phyloP scores from a whole-genome alignment of 2,888 invertebrate species.

The Drosophila silvestris region DNA sequence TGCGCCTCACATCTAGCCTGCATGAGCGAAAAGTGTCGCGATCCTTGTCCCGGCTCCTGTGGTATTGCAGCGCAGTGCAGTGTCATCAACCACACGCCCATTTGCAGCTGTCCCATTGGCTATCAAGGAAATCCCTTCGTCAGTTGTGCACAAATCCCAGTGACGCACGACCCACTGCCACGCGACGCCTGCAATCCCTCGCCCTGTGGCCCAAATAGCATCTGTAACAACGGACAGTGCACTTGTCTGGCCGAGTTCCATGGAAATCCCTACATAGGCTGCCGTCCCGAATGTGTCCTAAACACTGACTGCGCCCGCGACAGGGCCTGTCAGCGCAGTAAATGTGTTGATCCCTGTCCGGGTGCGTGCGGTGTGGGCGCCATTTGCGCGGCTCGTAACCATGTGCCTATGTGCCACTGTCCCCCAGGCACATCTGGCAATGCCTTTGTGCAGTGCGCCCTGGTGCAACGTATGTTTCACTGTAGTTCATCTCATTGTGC shows the following conservation, averaged over 20 bases:
- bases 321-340: slow-evolving; percentile 90
- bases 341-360: slow-evolving; percentile 92
- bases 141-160: slow-evolving; percentile 86
- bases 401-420: slow-evolving; percentile 91
- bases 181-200: slow-evolving; percentile 88
- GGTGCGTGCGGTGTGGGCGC: slow-evolving; percentile 91
- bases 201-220: slow-evolving; percentile 92
- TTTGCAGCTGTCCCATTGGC: slow-evolving; percentile 88
- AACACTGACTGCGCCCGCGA: slow-evolving; percentile 92
- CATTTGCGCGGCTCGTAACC: slow-evolving; percentile 90
- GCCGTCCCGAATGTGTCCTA: slow-evolving; percentile 92
- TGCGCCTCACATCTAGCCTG: slow-evolving; percentile 89
- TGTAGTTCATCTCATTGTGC: background rate
- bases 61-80: slow-evolving; percentile 87
- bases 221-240: slow-evolving; percentile 89
- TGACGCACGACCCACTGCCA: slow-evolving; percentile 46
- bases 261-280: slow-evolving; percentile 89
- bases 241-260: slow-evolving; percentile 88
- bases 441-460: slow-evolving; percentile 89
- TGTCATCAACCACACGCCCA: slow-evolving; percentile 88
- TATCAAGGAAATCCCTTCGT: slow-evolving; percentile 88
- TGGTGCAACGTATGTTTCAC: slow-evolving; percentile 86
- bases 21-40: slow-evolving; percentile 88
- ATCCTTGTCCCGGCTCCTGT: slow-evolving; percentile 90
- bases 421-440: slow-evolving; percentile 89